Evolutionary conservation across 2,797 vertebrate species (phyloP).

Genomic region (Sebastes iracundus): DNA sequence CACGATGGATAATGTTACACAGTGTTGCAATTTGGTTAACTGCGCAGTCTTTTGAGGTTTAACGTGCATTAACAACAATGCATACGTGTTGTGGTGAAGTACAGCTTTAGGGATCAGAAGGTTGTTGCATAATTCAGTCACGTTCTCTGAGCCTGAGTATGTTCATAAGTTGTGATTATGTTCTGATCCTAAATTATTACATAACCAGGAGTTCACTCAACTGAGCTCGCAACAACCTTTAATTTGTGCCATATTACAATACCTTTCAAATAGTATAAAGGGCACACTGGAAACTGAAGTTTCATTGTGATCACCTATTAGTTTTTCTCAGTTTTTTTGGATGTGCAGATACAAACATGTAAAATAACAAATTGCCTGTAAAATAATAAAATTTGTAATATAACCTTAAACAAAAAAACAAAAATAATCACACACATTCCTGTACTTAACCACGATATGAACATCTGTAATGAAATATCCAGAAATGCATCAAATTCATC

Average conservation of each 20-base stretch:
- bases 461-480: neutral
- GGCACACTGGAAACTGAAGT: neutral
- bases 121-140: conserved; percentile 28
- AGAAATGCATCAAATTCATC: neutral
- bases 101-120: conserved; percentile 32
- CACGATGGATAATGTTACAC: neutral
- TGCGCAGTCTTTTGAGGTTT: neutral
- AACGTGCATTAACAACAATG: neutral
- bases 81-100: neutral
- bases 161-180: conserved; percentile 8
- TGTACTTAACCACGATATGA: neutral
- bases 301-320: neutral
- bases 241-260: neutral
- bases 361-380: neutral
- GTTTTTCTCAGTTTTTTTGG: neutral
- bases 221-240: neutral
- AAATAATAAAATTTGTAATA: neutral
- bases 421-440: neutral
- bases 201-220: neutral
- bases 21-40: neutral
- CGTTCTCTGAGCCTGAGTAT: conserved; percentile 13
- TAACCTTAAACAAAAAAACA: neutral
- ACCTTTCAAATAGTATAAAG: neutral
- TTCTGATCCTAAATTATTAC: neutral
- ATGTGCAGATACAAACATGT: neutral